Evolutionary conservation across 1,140 invertebrate species (phyloP).

Genomic region (Drosophila nannoptera): DNA sequence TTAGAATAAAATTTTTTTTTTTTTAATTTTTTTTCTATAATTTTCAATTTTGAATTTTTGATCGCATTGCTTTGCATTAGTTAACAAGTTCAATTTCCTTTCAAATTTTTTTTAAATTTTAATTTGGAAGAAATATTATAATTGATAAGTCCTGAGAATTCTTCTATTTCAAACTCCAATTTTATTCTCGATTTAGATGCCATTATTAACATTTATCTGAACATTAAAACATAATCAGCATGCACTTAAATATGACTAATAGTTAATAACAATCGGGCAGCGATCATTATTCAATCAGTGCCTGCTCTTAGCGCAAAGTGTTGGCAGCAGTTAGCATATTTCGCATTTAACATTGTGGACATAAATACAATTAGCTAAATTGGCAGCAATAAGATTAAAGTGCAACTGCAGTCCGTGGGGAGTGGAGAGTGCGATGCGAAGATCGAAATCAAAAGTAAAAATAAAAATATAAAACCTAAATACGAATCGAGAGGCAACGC

Average conservation of each 20-base stretch:
- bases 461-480: slow-evolving; percentile 6
- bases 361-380: slow-evolving; percentile 71
- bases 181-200: no score
- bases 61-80: no score
- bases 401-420: slow-evolving; percentile 52
- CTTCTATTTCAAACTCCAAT: no score
- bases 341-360: slow-evolving; percentile 37
- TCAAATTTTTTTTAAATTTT: no score
- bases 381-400: slow-evolving; percentile 71
- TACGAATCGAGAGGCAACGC: slow-evolving; percentile 54
- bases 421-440: slow-evolving; percentile 19
- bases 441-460: slow-evolving; percentile 22
- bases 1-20: no score
- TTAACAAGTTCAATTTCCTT: no score
- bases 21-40: no score
- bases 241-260: not conserved
- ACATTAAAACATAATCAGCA: no score
- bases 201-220: no score
- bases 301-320: slow-evolving; percentile 2
- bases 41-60: no score
- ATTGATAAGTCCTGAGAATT: no score
- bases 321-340: slow-evolving; percentile 12
- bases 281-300: slow-evolving; percentile 5
- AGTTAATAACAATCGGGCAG: not conserved
- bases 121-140: no score